Base-by-base conservation (phyloP, 2,797 vertebrate species). In the Platalea minor region DNA sequence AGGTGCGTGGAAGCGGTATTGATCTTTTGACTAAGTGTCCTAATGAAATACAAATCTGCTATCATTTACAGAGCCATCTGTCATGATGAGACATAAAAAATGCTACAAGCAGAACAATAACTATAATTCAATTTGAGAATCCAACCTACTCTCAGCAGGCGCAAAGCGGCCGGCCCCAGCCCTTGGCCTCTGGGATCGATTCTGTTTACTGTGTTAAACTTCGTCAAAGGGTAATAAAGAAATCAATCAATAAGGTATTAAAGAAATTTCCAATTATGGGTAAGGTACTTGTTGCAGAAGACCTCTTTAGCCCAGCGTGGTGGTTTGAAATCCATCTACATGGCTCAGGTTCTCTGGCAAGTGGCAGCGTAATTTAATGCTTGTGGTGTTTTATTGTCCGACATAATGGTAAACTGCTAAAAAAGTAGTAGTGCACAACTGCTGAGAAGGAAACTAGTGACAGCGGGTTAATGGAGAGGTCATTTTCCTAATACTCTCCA, bases 21-120 rank as follows among this genome's bases (percentile, higher is more conserved):
- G 97, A 98, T 98, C 97, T 95, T 93, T 95, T 70, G 93, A 83
- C 97, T 97, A 91, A 97, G 95, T 82, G 96, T 97, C 96, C 97
- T 98, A 98, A 98, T 98, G 97, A 97, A 97, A 98, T 97, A 98
- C 97, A 98, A 97, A 98, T 97, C 97, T 96, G 96, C 96, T 97
- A 93, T 96, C 96, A 95, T 97, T 97, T 96, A 97, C 88, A 94
- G 93, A 97, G 96, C 97, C 97, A 94, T 97, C 97, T 98, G 97
- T 98, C 97, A 96, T 68, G 83, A 69, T 39, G 65, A 92, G 95
- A 63, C 86, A 78, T 85, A 91, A 96, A 90, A 95, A 97, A 91
- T 63, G 97, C 85, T 85, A 84, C 97, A 59, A 74, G 92, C 96
- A 97, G 96, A 97, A 95, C 96, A 97, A 96, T 97, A 91, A 94